Evolutionary conservation across 2,888 invertebrate species (phyloP), one percentile per base, ranked within the genome.

Genomic region (Camptogramma bilineatum): DNA sequence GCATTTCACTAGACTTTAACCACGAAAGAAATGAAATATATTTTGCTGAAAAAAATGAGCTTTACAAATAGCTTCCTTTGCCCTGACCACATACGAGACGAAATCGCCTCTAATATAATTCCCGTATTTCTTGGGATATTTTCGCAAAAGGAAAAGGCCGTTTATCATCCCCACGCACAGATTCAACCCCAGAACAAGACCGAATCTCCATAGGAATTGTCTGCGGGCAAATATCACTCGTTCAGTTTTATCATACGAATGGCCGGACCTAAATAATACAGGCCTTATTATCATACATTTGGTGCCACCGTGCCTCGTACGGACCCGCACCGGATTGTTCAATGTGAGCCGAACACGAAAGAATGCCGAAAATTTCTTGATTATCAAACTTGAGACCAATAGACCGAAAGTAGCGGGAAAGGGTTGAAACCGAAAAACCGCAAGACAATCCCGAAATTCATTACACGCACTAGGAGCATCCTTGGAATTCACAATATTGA

Each of bases 401-500:
- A 77, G 80, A 81, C 77, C 75, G 78, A 71, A 81, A 79, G 83
- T 84, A 85, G n/a, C n/a, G n/a, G 82, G 47, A 44, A 78, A 80
- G 86, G 87, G 85, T 80, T 79, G 77, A 78, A 79, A 78, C 84
- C 87, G 86, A 88, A 87, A 89, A 90, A 91, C 92, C 93, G 78
- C 92, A 91, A 90, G 90, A 87, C 88, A 88, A 90, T 90, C 87
- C 90, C 86, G 77, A 91, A 93, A 92, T 93, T 92, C 92, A 92
- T 93, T 93, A 92, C 87, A 87, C 87, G 87, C 84, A 84, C 82
- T 81, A 74, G 70, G 81, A 87, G 81, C 89, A 90, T 88, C 85
- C 88, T 80, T 72, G 91, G 93, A 92, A 93, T 93, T 92, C 91
- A 91, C 93, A 93, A 93, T 92, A 92, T 91, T 91, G 91, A 87